phyloP scores from a whole-genome alignment of 2,888 invertebrate species.

The Eupithecia insigniata region DNA sequence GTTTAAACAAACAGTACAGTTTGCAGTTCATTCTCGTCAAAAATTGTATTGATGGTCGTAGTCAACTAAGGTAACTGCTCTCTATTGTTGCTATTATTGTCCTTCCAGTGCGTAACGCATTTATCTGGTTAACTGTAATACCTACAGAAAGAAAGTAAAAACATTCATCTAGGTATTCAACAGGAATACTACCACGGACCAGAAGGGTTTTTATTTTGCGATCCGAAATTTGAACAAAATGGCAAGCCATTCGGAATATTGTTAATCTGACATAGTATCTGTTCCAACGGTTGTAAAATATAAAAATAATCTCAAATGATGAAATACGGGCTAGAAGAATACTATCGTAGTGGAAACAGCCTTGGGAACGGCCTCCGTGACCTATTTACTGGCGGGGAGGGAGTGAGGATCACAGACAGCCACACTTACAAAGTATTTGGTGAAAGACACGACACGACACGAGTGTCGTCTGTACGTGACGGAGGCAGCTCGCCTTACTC shows the following conservation, averaged over 20 bases:
- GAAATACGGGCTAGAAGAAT: constrained; percentile 25
- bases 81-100: neutral
- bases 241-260: neutral
- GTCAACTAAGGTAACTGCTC: neutral
- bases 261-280: neutral
- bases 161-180: neutral
- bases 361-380: constrained; percentile 27
- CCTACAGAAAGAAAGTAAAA: neutral
- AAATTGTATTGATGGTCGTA: neutral
- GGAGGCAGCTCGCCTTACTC: constrained; percentile 11
- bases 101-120: neutral
- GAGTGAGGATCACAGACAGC: constrained; percentile 26
- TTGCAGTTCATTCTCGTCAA: neutral
- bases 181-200: neutral
- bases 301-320: constrained; percentile 33
- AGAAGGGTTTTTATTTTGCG: neutral
- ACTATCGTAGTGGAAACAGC: constrained; percentile 38
- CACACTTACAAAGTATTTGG: neutral
- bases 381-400: constrained; percentile 22
- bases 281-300: constrained; percentile 25
- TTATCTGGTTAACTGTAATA: neutral
- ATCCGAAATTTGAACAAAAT: neutral
- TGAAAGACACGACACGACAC: neutral
- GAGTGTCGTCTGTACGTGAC: neutral
- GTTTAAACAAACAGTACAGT: neutral